Evolutionary conservation across 2,113 vertebrate species (phyloP).

Genomic region (Oenanthe oenanthe): DNA sequence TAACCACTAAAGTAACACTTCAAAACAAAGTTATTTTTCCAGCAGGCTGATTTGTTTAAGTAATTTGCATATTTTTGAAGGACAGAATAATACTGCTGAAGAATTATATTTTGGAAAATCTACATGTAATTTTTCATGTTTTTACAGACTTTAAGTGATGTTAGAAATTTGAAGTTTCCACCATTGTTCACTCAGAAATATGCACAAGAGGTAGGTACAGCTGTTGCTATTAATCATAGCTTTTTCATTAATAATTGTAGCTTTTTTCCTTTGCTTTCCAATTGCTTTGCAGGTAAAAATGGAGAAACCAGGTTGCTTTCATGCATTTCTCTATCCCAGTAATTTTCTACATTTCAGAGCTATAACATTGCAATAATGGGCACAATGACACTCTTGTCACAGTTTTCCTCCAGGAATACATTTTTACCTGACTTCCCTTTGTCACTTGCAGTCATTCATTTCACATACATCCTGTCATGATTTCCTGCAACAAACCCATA

Average conservation of each 20-base stretch:
- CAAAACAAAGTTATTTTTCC: neutral
- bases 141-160: conserved; percentile 90
- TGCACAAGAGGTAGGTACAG: conserved; percentile 84
- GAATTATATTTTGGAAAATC: neutral
- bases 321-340: neutral
- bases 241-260: neutral
- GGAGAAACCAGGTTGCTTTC: neutral
- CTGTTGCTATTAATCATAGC: neutral
- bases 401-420: neutral
- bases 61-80: neutral
- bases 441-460: neutral
- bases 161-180: conserved; percentile 88
- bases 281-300: neutral
- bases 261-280: neutral
- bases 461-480: neutral
- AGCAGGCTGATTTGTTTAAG: neutral
- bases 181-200: conserved; percentile 87
- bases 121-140: neutral
- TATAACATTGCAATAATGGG: rapidly evolving
- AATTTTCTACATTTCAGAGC: neutral
- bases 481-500: neutral
- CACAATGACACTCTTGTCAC: neutral
- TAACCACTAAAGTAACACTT: neutral
- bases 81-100: neutral
- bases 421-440: neutral